Base-by-base conservation (phyloP, 35 echinoderm and acorn worm genomes). In the Hemicentrotus pulcherrimus region DNA sequence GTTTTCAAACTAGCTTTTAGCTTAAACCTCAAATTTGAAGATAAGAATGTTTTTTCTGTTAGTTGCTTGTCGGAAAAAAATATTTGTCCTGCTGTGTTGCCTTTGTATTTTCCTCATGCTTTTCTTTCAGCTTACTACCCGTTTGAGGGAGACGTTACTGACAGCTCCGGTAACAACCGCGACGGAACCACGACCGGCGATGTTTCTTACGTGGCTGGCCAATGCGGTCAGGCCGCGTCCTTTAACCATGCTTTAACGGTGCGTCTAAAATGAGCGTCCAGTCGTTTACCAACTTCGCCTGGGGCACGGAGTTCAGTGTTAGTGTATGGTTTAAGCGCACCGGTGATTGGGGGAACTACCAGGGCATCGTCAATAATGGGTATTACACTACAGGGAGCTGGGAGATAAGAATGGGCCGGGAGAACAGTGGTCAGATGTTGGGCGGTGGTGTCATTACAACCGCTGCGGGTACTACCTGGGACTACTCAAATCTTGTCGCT, bases 341-440 rank as follows among this genome's bases (percentile, higher is more conserved):
- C n/a, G 94, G 24, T 92, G 58, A 31, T 9, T 52, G 47, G 94
- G 93, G 94, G 22, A 94, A 96, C 14, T 35, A 94, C 88, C 96
- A 96, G 4, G 46, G 94, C 60, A 86, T 94, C 59, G 61, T 94
- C 52, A 94, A 94, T 47, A 98, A 96, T 94, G 97, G 97, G 13
- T 98, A 98, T 91, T 59, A 95, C 88, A 86, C 87, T 24, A 88
- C 58, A 6, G 97, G 97, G 0, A 96, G 96, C 88, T 98, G 97
- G 97, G 97, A 98, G 92, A 98, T 98, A 45, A 86, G 97, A 2
- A 98, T 98, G 97, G 95, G 95, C 15, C 10, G 85, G 48, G 94
- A 61, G 70, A 78, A 94, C 94, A 70, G 94, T 14, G 96, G 94
- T 4, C 46, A 89, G 32, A 96, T 96, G 95, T 30, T 97, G 6